Evolutionary conservation across 2,797 vertebrate species (phyloP), one percentile per base, ranked within the genome.

Genomic region (Coendou prehensilis): DNA sequence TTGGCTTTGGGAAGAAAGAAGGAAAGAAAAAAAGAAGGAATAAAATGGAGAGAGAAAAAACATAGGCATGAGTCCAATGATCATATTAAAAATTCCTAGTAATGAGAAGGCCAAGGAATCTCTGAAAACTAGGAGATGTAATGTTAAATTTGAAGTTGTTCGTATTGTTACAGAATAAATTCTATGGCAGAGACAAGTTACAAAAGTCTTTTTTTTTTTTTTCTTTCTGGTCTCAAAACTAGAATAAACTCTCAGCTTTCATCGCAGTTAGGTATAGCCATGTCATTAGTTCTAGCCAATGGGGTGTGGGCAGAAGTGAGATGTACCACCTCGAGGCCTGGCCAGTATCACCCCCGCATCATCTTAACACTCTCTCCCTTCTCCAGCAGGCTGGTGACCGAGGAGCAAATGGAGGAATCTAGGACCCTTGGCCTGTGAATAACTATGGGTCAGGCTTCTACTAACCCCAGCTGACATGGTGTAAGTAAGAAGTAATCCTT

Each of bases 131-230:
- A 85, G 22, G 18, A 95, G 33, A 87, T 33, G 2, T 30, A n/a
- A 45, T 37, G 4, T 89, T 83, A 92, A 92, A 90, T 82, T 50
- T 57, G 14, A 95, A 79, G 6, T 50, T 88, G 15, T 59, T 67
- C 45, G 52, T 52, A 22, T 56, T 50, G n/a, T 75, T 79, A n/a
- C 6, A 14, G 79, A 89, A n/a, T 76, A 85, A 95, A 45, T 86
- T 56, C 67, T 86, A 15, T 79, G 45, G 13, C 57, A 86, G 18
- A 93, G 76, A 78, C 56, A 69, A 67, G 63, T 57, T 52, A 61
- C 1, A 45, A 90, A 82, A 82, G 3, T 26, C 9, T 14, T 2
- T 93, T 89, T 86, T 82, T 41, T 41, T 41, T 45, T 81, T 82
- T 79, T 76, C 54, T 64, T 81, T 41, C 41, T 33, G 56, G 47